Evolutionary conservation across 92 coral and sea anemone species (phyloP), one percentile per base, ranked within the genome.

Genomic region (Zoanthus gigantus): DNA sequence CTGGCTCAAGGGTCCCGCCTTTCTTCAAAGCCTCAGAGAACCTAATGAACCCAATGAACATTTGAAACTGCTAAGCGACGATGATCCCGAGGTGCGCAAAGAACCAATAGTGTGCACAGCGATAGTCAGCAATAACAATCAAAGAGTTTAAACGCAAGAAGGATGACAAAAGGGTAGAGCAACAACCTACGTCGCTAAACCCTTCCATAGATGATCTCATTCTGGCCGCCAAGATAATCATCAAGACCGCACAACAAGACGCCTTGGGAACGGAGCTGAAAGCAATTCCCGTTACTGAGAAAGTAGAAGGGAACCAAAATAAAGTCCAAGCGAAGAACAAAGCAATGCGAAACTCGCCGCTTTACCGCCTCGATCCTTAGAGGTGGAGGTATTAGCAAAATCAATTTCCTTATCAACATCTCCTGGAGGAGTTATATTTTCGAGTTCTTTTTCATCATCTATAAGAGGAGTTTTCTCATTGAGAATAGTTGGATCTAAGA

Each of bases 1-100:
- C 66, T 87, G 86, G 90, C 44, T 87, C 54, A 54, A 69, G 11
- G 90, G 80, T 48, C 23, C 81, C 8, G 52, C 17, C 76, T 37
- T 72, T 72, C 76, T 72, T 10, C 76, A 18, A 46, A 76, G 34
- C 16, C 42, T 42, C 28, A 15, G 54, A 77, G 32, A 57, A 5
- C 16, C 53, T 29, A 18, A 50, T 29, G 54, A n/a, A 10, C 65
- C 63, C 53, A 4, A 31, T 6, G 42, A 77, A 28, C 61, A 23
- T 42, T 15, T 42, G 63, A 57, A 57, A 57, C 76, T 31, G 17
- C 82, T 47, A 50, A 31, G 23, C 67, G 67, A 77, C 42, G 18
- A 37, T 37, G 76, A 72, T 46, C 76, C 76, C 53, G 76, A 72
- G 47, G 76, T 72, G 48, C 17, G 50, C 17, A 72, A 37, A 46